A percentile compares a stretch with the other conserved stretches of the same genome.
Conservation (phyloP, 2,888 invertebrate species). For the Scelioninae gen. 2 region DNA sequence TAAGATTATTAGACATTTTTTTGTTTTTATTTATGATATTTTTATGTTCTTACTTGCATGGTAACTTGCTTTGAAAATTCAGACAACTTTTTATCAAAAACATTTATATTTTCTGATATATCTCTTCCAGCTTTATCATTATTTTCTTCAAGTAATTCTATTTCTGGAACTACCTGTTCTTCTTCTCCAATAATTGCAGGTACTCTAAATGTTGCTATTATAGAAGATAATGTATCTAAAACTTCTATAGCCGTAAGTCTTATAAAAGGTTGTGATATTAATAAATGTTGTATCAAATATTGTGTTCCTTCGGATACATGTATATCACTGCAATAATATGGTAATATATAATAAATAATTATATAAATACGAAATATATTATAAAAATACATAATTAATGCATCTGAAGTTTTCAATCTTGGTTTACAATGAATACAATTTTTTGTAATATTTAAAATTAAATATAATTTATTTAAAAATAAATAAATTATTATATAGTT, state of each 20-base stretch:
- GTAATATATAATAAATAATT: too few relatives aligned
- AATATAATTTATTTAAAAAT: conserved; percentile 4
- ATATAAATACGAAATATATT: too few relatives aligned
- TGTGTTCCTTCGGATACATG: conserved; percentile 81
- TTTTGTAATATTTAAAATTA: too few relatives aligned
- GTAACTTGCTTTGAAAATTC: conserved; percentile 69
- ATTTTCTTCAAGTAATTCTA: conserved; percentile 63
- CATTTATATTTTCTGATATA: conserved; percentile 25
- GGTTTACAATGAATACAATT: too few relatives aligned
- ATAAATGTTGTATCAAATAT: conserved; percentile 80
- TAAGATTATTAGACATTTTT: neutral
- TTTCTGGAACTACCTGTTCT: conserved; percentile 79
- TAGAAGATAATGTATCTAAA: conserved; percentile 78
- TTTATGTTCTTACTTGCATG: conserved; percentile 64
- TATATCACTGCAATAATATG: conserved; percentile 78
- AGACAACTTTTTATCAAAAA: conserved; percentile 60
- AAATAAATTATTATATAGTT: too few relatives aligned
- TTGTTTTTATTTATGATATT: neutral
- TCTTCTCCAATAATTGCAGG: conserved; percentile 76
- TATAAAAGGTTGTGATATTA: conserved; percentile 82
- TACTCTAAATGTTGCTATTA: conserved; percentile 78
- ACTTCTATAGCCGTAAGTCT: conserved; percentile 83
- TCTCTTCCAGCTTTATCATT: conserved; percentile 43
- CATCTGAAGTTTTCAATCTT: too few relatives aligned
- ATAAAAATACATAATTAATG: conserved; percentile 1